phyloP scores from a whole-genome alignment of 1,140 invertebrate species.

The Drosophila mayri region DNA sequence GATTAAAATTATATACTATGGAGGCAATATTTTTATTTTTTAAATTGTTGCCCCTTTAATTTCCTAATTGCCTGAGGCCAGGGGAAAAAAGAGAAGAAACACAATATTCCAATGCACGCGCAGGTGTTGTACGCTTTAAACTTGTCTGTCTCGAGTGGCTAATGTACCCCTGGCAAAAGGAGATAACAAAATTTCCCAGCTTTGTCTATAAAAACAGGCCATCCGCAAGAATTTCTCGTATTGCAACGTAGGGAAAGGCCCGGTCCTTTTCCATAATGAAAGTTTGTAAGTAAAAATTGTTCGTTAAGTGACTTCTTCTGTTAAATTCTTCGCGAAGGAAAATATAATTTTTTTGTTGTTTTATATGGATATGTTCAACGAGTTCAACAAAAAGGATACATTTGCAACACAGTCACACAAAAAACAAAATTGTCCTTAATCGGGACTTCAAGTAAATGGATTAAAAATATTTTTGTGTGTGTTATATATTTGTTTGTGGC shows the following conservation, averaged over 20 bases:
- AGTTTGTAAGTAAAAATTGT: neutral
- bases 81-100: neutral
- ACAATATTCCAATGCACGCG: constrained; percentile 6
- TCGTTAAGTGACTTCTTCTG: neutral
- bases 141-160: constrained; percentile 6
- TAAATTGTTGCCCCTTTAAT: neutral
- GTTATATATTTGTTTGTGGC: neutral
- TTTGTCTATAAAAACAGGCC: constrained; percentile 7
- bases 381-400: neutral
- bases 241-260: neutral
- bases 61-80: neutral
- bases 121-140: neutral
- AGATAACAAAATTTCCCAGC: neutral
- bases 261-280: constrained; percentile 2
- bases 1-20: neutral
- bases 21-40: neutral
- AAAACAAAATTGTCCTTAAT: neutral
- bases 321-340: neutral
- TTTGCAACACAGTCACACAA: neutral
- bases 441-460: neutral
- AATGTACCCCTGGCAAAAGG: neutral
- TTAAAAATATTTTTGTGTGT: neutral
- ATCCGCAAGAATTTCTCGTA: neutral
- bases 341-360: neutral
- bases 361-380: neutral